phyloP scores from a whole-genome alignment of 2,888 invertebrate genomes.

The Scaptomyza flava region DNA sequence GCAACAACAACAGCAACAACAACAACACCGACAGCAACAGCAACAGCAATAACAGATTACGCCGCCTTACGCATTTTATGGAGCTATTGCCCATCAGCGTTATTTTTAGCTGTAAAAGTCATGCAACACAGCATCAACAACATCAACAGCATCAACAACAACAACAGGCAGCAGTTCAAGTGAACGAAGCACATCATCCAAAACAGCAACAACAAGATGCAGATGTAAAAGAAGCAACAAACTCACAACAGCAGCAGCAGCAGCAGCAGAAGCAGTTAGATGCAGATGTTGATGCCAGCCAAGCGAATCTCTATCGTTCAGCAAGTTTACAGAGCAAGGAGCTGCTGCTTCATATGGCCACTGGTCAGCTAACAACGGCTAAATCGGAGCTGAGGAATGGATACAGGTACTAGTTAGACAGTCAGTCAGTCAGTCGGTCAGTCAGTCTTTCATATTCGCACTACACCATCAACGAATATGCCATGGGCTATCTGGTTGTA shows the following conservation, averaged over 20 bases:
- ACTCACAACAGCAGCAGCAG: conserved; percentile 33
- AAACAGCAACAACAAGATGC: conserved; percentile 15
- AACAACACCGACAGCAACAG: conserved; percentile 10
- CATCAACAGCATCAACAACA: conserved; percentile 17
- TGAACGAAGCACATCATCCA: too few species aligned
- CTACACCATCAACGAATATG: not conserved
- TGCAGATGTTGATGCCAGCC: conserved; percentile 10
- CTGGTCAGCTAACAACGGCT: conserved; percentile 38
- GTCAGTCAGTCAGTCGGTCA: conserved; percentile 18
- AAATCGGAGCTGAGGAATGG: conserved; percentile 31
- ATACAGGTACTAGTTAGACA: conserved; percentile 50
- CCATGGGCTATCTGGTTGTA: conserved; percentile 36
- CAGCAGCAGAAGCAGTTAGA: conserved; percentile 10
- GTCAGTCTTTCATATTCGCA: conserved; percentile 1
- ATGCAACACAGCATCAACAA: conserved; percentile 34
- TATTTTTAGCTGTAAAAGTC: conserved; percentile 38
- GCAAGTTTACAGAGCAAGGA: conserved; percentile 77
- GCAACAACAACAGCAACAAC: conserved; percentile 11
- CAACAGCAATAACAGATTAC: conserved; percentile 45
- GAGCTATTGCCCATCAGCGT: conserved; percentile 57
- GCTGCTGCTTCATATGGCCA: conserved; percentile 64
- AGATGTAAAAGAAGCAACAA: conserved; percentile 21
- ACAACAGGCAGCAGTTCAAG: too few species aligned
- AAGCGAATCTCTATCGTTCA: conserved; percentile 53
- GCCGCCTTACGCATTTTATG: conserved; percentile 66